Evolutionary conservation across 2,888 invertebrate genomes (phyloP).

Genomic region (Drosophila nigricruria): DNA sequence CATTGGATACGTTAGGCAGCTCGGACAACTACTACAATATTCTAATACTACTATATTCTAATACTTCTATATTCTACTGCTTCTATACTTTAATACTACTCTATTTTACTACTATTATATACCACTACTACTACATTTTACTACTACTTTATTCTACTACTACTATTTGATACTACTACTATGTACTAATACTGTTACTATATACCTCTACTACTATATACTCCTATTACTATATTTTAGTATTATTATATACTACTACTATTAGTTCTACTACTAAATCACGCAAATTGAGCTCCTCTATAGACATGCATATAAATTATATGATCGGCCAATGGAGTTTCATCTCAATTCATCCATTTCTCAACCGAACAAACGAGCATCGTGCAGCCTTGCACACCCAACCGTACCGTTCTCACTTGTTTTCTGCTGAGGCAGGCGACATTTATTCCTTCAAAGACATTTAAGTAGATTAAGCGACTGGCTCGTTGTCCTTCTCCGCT

Average conservation of each 20-base stretch:
- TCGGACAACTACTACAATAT: neutral
- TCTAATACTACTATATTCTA: neutral
- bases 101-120: neutral
- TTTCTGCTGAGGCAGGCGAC: conserved; percentile 51
- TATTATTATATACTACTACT: neutral
- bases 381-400: neutral
- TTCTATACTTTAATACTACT: neutral
- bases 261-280: neutral
- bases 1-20: too few species aligned
- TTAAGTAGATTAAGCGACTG: conserved; percentile 81
- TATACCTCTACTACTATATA: neutral
- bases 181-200: neutral
- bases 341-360: neutral
- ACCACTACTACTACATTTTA: neutral
- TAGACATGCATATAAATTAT: neutral
- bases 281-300: too few species aligned
- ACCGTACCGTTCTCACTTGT: neutral
- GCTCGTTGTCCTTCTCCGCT: conserved; percentile 66
- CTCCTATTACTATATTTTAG: neutral
- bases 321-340: neutral
- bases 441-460: conserved; percentile 70
- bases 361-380: neutral
- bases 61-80: neutral
- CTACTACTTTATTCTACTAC: neutral
- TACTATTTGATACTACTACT: neutral